phyloP scores from a whole-genome alignment of 1,140 invertebrate species.

The Pantala flavescens region DNA sequence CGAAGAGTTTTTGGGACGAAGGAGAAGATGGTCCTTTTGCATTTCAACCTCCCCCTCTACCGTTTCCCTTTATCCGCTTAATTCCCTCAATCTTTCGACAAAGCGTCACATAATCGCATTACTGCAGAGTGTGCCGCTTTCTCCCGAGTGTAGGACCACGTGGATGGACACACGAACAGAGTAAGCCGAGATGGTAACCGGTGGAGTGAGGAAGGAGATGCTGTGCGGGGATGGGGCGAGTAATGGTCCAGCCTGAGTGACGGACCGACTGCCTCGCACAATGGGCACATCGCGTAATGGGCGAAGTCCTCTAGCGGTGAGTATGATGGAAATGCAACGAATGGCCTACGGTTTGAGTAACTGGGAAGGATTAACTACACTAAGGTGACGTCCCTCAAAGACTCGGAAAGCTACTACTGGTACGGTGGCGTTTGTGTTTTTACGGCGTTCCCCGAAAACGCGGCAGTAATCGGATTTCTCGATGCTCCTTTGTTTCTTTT shows the following conservation, averaged over 20 bases:
- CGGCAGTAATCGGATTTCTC: too few relatives aligned
- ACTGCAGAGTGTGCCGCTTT: neutral
- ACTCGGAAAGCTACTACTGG: neutral
- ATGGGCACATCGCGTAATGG: neutral
- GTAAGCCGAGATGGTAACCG: too few relatives aligned
- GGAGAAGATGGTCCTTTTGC: neutral
- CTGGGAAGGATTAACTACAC: neutral
- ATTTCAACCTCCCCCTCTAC: neutral
- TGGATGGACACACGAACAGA: neutral
- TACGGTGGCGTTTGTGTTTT: too few relatives aligned
- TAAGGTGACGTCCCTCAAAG: neutral
- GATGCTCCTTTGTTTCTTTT: too few relatives aligned
- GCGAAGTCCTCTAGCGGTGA: neutral
- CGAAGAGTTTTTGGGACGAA: neutral
- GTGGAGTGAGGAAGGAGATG: neutral
- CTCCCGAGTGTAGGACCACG: neutral
- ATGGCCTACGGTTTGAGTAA: neutral
- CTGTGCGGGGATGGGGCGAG: neutral
- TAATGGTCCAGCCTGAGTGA: neutral
- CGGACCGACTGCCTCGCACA: neutral
- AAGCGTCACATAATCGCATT: slow-evolving; percentile 1
- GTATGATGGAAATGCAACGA: slow-evolving; percentile 1
- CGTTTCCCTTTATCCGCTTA: neutral
- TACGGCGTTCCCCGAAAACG: too few relatives aligned
- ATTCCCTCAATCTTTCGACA: slow-evolving; percentile 3